phyloP scores from a whole-genome alignment of 2,888 invertebrate genomes.

The Vesta saturnalis region DNA sequence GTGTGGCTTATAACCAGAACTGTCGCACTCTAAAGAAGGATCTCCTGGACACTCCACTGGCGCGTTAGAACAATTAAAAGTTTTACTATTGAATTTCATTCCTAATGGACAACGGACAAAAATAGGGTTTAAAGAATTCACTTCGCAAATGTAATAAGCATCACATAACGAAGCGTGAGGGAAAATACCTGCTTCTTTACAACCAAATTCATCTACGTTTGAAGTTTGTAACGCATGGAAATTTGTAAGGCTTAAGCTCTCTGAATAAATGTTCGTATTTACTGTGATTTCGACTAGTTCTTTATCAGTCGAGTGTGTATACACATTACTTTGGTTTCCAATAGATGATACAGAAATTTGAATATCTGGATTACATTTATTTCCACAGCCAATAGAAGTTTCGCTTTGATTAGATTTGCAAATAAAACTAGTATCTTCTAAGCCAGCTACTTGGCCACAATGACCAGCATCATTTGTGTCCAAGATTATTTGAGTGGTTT shows the following conservation, averaged over 20 bases:
- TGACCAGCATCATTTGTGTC: background rate
- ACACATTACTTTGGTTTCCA: background rate
- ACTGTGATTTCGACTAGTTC: background rate
- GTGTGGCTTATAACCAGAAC: conserved; percentile 64
- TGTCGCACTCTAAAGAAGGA: conserved; percentile 45
- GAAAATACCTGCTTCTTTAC: background rate
- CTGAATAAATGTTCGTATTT: background rate
- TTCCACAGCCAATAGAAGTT: background rate
- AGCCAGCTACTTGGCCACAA: background rate
- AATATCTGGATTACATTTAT: background rate
- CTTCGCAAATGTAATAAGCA: conserved; percentile 51
- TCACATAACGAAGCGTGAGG: conserved; percentile 37
- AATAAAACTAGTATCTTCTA: background rate
- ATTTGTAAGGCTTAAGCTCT: background rate
- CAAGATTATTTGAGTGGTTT: background rate
- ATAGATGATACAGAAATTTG: background rate
- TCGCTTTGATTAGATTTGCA: background rate
- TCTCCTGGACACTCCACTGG: conserved; percentile 54
- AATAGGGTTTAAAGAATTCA: conserved; percentile 42
- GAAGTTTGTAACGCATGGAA: too few species aligned
- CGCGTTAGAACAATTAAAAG: conserved; percentile 45
- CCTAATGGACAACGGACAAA: conserved; percentile 47
- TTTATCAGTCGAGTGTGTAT: background rate
- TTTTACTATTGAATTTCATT: conserved; percentile 47
- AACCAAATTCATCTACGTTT: too few species aligned